These are phyloP conservation scores for Himalopsyche japonica DNA, from an alignment of 2,888 invertebrate genomes.

Conservation along the genomic window DNA sequence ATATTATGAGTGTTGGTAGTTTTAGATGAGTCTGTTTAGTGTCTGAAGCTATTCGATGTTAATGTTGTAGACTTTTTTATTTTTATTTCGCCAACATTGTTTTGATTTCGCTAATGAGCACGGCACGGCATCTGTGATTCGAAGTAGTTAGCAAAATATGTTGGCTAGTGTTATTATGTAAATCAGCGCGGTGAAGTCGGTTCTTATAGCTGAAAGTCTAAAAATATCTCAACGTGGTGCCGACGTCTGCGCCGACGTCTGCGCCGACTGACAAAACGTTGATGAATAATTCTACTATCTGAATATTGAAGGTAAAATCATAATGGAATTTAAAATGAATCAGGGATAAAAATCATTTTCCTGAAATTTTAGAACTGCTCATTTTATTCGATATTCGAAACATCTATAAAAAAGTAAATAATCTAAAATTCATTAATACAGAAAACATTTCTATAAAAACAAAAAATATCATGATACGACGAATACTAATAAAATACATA, in stretches of 20 bases:
- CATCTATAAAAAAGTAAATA: too few species aligned
- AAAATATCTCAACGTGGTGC: not conserved
- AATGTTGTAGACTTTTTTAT: not conserved
- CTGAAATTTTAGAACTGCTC: too few species aligned
- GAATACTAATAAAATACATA: too few species aligned
- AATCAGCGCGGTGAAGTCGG: not conserved
- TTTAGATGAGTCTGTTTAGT: not conserved
- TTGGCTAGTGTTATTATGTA: not conserved
- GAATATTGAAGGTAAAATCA: not conserved
- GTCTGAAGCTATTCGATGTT: not conserved
- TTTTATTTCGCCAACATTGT: not conserved
- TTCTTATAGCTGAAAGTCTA: not conserved
- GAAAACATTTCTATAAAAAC: too few species aligned
- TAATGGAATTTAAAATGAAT: not conserved
- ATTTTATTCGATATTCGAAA: too few species aligned
- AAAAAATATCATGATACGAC: too few species aligned
- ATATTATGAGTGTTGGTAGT: not conserved
- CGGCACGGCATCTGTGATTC: not conserved
- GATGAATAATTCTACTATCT: not conserved
- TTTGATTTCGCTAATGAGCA: not conserved
- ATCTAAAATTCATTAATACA: too few species aligned
- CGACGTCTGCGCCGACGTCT: not conserved
- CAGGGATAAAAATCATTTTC: not conserved
- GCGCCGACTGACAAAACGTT: not conserved
- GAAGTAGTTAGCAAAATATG: not conserved